phyloP scores from a whole-genome alignment of 2,113 vertebrate species.

The Clarias gariepinus region DNA sequence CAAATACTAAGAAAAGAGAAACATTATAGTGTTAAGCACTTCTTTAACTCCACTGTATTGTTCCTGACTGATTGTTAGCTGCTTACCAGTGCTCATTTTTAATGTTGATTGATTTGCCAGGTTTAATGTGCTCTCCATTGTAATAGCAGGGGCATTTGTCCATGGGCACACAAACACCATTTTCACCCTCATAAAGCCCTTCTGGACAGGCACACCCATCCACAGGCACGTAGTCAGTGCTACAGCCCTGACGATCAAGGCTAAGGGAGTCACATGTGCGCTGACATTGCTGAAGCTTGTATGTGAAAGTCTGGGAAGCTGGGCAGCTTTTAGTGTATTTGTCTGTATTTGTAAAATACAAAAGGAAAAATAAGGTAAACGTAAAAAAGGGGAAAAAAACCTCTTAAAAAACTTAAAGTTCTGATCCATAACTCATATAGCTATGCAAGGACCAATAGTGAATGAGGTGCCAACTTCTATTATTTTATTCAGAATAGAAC shows the following conservation, averaged over 20 bases:
- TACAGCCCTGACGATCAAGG: slow-evolving; percentile 75
- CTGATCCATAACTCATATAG: no score
- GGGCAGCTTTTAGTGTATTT: slow-evolving; percentile 79
- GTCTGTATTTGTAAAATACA: slow-evolving; percentile 65
- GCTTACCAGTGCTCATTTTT: slow-evolving; percentile 87
- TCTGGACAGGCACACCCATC: slow-evolving; percentile 90
- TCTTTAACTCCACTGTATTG: not conserved
- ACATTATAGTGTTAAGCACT: not conserved
- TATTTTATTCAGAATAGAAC: no score
- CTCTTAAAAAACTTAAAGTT: no score
- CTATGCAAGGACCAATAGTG: no score
- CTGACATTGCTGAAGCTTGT: slow-evolving; percentile 86
- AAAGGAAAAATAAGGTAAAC: not conserved
- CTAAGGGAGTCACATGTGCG: slow-evolving; percentile 83
- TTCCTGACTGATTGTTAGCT: not conserved
- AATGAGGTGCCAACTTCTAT: no score
- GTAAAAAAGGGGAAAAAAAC: not conserved
- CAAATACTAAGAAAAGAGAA: slow-evolving; percentile 73
- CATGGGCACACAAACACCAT: slow-evolving; percentile 77
- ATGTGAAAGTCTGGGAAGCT: slow-evolving; percentile 81
- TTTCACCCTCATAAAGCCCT: slow-evolving; percentile 77
- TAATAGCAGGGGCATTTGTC: slow-evolving; percentile 85
- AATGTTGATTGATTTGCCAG: slow-evolving; percentile 75
- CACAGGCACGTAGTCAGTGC: slow-evolving; percentile 77
- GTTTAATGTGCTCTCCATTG: slow-evolving; percentile 74